Conservation (phyloP, 2,888 invertebrate genomes). For the Chrysotoxum bicinctum region DNA sequence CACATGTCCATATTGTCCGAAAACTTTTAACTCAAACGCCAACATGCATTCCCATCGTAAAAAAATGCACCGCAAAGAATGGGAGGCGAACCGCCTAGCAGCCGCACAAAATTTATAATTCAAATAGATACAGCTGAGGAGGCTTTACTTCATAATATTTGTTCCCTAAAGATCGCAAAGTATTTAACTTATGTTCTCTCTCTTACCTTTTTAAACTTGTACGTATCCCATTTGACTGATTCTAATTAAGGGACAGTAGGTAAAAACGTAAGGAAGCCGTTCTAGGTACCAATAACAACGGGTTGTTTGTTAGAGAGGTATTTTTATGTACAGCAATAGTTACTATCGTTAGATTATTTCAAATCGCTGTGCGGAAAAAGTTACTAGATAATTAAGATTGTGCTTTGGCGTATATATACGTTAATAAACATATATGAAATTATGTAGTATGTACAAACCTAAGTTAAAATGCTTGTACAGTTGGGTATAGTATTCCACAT, state of each 20-base stretch:
- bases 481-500: no score
- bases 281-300: no score
- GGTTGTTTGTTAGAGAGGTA: no score
- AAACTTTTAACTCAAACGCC: slow-evolving; percentile 79
- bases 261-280: no score
- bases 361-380: no score
- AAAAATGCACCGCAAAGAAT: slow-evolving; percentile 79
- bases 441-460: no score
- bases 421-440: no score
- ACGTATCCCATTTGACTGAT: neutral
- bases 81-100: slow-evolving; percentile 75
- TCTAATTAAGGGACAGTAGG: neutral
- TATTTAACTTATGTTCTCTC: neutral
- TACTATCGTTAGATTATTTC: no score
- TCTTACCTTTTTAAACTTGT: neutral
- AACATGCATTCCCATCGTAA: slow-evolving; percentile 79
- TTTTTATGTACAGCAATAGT: no score
- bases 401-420: no score
- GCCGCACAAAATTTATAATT: slow-evolving; percentile 11
- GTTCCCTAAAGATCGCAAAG: neutral
- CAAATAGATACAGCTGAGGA: neutral
- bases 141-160: neutral
- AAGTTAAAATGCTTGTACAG: no score
- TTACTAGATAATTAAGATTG: no score
- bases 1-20: slow-evolving; percentile 78